A percentile compares a stretch with the other conserved stretches of the same genome.
These are phyloP conservation scores for Sepioteuthis lessoniana DNA, from an alignment of 2,888 invertebrate species.

Conservation along the genomic window DNA sequence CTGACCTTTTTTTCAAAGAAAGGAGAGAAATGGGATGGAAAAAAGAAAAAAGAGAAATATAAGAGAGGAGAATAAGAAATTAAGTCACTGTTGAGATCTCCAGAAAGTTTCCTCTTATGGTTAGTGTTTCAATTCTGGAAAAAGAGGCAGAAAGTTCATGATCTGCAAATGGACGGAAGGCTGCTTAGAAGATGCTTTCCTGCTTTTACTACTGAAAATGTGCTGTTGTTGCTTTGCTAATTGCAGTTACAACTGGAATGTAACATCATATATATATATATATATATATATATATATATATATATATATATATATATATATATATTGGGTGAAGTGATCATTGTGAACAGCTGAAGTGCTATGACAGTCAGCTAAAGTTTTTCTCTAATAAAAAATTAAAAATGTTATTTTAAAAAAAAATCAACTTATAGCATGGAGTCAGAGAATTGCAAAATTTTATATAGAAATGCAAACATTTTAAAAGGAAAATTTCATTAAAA, in stretches of 20 bases:
- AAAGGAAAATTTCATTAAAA: background rate
- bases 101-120: background rate
- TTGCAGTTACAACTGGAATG: background rate
- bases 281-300: too few species aligned
- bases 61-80: background rate
- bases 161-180: conserved; percentile 33
- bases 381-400: background rate
- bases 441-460: background rate
- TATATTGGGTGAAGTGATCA: background rate
- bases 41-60: too few species aligned
- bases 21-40: background rate
- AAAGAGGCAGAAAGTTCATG: conserved; percentile 17
- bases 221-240: background rate
- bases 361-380: background rate
- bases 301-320: background rate
- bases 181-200: conserved; percentile 33
- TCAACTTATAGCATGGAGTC: background rate
- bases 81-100: background rate
- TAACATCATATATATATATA: background rate
- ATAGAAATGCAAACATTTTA: background rate
- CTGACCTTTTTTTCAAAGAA: background rate
- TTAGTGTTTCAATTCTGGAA: conserved; percentile 20
- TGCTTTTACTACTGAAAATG: conserved; percentile 15
- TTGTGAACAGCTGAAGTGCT: conserved; percentile 33
- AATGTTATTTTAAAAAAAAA: background rate